Evolutionary conservation across 92 coral and sea anemone species (phyloP).

Genomic region (Zoanthus sociatus): DNA sequence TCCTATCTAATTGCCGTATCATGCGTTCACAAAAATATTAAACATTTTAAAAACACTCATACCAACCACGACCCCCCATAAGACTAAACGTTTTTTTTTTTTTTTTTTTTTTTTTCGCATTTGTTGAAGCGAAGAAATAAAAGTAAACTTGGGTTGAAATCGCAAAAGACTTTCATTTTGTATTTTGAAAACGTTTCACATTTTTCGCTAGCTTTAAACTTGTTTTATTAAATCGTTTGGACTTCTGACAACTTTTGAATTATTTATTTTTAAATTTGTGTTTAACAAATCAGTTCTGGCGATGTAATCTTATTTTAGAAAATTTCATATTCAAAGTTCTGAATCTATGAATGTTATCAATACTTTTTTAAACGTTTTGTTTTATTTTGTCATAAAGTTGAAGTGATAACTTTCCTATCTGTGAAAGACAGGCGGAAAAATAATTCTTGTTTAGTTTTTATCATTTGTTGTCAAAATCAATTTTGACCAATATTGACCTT

Average conservation of each 20-base stretch:
- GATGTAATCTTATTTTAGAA: not conserved
- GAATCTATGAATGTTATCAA: not conserved
- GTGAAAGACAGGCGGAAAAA: not conserved
- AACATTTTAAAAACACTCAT: not conserved
- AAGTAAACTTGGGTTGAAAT: not conserved
- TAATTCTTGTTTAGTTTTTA: not conserved
- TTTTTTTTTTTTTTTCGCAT: not conserved
- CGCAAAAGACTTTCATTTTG: not conserved
- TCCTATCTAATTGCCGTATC: too few species aligned
- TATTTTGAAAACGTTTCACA: not conserved
- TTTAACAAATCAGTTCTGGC: not conserved
- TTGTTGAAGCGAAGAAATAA: not conserved
- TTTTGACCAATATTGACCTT: not conserved
- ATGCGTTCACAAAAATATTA: too few species aligned
- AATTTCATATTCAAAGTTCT: slow-evolving; percentile 19
- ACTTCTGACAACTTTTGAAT: slow-evolving; percentile 19
- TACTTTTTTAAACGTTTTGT: not conserved
- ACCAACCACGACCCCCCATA: too few species aligned
- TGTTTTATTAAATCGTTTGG: not conserved
- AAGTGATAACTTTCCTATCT: not conserved
- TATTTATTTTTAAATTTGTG: slow-evolving; percentile 30
- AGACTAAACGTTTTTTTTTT: too few species aligned
- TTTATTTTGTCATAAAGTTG: not conserved
- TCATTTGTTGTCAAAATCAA: not conserved
- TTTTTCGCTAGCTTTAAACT: not conserved